Evolutionary conservation across 2,888 invertebrate genomes (phyloP), one percentile per base, ranked within the genome.

Genomic region (Thymelicus lineola): DNA sequence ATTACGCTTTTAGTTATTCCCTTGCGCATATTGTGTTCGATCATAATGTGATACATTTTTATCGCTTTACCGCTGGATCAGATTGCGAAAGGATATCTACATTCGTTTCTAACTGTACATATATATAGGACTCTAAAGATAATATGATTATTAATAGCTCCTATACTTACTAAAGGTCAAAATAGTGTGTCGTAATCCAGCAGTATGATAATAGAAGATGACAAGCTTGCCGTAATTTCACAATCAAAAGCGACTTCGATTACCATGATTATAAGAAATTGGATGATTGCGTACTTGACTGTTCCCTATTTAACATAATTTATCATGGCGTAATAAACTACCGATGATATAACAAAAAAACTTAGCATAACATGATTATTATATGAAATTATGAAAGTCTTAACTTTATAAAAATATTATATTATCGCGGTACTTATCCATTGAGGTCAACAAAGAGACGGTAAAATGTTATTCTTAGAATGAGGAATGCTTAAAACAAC

Each of bases 251-350:
- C 46, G 58, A 20, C 14, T 36, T 50, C 38, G 20, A 20, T 17
- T 45, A 20, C 7, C 65, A 66, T 57, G 36, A 6, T 48, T 53
- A 50, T 67, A 70, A 69, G 48, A 70, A 72, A 71, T 71, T 71
- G 45, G 71, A 67, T 72, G 58, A 45, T 50, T 42, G 9, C 63
- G 48, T 66, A 71, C 73, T 72, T 70, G 63, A 70, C 66, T 61
- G 68, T 63, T 36, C 20, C 15, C 36, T 50, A 53, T 66, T 58
- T 58, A 48, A 53, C 36, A 69, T 61, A 74, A 72, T 71, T 28
- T 28, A 28, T 28, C 28, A 74, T 72, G 72, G 73, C 73, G 28
- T 53, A 28, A 61, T 35, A 53, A 10, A 20, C 20, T 53, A 20
- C 20, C 1, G 5, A 53, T 20, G n/a, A 20, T 12, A 17, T 14